Evolutionary conservation across 2,113 vertebrate genomes (phyloP).

Genomic region (Brachirus orientalis): DNA sequence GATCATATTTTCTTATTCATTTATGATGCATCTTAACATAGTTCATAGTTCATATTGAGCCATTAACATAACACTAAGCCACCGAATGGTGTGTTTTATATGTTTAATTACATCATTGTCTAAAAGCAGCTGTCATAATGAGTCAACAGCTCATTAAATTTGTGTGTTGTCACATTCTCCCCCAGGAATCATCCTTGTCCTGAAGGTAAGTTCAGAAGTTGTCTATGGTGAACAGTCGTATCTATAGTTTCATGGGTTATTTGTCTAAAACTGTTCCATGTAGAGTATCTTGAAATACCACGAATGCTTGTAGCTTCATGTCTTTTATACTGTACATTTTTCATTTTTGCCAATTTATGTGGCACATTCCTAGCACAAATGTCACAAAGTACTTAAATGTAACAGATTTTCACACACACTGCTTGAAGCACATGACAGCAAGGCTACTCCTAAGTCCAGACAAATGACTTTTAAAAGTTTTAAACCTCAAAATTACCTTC

Average conservation of each 20-base stretch:
- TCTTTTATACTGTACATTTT: background rate
- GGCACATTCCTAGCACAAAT: background rate
- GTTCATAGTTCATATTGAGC: too few species aligned
- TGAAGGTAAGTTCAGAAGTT: too few species aligned
- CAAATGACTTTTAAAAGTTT: constrained; percentile 1
- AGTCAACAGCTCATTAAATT: background rate
- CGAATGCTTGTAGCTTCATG: too few species aligned
- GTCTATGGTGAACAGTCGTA: too few species aligned
- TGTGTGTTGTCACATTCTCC: too few species aligned
- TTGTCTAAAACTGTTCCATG: too few species aligned
- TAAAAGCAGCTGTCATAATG: background rate
- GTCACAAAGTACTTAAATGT: background rate
- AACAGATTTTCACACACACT: background rate
- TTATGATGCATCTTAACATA: background rate
- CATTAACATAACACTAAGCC: too few species aligned
- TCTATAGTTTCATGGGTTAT: too few species aligned
- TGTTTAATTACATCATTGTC: background rate
- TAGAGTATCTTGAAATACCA: too few species aligned
- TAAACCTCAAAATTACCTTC: background rate
- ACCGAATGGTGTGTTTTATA: background rate
- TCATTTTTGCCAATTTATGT: too few species aligned
- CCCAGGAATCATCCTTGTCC: too few species aligned
- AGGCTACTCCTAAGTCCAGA: background rate
- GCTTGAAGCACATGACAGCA: constrained; percentile 1
- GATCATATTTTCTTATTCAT: background rate